A percentile compares a stretch with the other conserved stretches of the same genome.
Conservation (phyloP, 2,888 invertebrate genomes). For the Ochropacha duplaris region DNA sequence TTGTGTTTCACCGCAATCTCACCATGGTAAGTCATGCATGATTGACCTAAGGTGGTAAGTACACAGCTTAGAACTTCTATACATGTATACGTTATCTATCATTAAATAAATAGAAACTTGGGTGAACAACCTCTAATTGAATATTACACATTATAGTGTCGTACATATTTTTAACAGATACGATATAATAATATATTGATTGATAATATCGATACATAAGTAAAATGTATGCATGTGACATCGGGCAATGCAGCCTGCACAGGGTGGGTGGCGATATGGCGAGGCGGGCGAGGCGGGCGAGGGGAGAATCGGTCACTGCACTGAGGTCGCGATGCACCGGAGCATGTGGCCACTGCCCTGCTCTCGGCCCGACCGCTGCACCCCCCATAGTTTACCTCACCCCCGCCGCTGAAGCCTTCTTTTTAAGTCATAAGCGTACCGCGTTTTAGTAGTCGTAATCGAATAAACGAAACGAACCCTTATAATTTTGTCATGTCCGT, state of each 20-base stretch:
- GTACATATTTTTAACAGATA: background rate
- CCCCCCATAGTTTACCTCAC: slow-evolving; percentile 28
- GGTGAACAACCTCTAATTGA: too few relatives aligned
- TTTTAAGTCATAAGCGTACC: slow-evolving; percentile 32
- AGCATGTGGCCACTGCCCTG: slow-evolving; percentile 56
- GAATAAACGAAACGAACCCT: too few relatives aligned
- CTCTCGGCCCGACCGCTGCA: slow-evolving; percentile 23
- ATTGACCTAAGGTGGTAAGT: too few relatives aligned
- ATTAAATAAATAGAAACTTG: too few relatives aligned
- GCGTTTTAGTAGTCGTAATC: slow-evolving; percentile 18
- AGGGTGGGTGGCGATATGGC: slow-evolving; percentile 14
- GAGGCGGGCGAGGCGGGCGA: slow-evolving; percentile 27
- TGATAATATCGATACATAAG: background rate
- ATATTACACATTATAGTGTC: too few relatives aligned
- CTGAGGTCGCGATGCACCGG: slow-evolving; percentile 70
- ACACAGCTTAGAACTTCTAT: too few relatives aligned
- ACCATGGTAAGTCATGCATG: too few relatives aligned
- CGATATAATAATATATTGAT: background rate
- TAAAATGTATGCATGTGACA: slow-evolving; percentile 37
- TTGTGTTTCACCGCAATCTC: too few relatives aligned
- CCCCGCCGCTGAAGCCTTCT: slow-evolving; percentile 31
- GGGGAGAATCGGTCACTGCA: slow-evolving; percentile 65
- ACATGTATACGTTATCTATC: too few relatives aligned
- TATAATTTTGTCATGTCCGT: too few relatives aligned
- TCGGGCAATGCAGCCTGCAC: slow-evolving; percentile 31